Percentiles rank a stretch among this genome's conserved stretches.
Conservation (phyloP, 1,140 invertebrate genomes). For the Homalodisca vitripennis region DNA sequence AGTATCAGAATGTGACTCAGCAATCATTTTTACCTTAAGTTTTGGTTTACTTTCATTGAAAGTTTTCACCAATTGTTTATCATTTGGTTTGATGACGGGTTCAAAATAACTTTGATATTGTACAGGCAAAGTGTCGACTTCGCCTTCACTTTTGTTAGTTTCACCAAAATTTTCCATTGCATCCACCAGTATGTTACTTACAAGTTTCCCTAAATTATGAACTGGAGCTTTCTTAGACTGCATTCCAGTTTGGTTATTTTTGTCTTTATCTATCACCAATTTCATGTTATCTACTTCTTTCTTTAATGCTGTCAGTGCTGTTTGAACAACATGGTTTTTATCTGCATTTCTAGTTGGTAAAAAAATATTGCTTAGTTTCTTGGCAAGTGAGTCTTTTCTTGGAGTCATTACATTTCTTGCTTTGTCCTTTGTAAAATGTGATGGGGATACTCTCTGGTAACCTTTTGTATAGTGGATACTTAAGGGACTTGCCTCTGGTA, state of each 20-base stretch:
- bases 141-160: neutral
- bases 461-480: neutral
- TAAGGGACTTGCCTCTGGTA: neutral
- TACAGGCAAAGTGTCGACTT: neutral
- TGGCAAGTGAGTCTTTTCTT: neutral
- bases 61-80: neutral
- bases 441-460: neutral
- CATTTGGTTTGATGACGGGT: neutral
- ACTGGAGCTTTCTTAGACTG: neutral
- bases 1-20: constrained; percentile 1
- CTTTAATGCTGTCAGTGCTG: neutral
- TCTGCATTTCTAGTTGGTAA: neutral
- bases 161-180: neutral
- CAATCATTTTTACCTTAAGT: neutral
- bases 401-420: no score
- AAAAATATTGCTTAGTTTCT: constrained; percentile 10
- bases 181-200: neutral
- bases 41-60: neutral
- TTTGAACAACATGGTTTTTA: neutral
- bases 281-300: neutral
- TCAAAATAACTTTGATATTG: constrained; percentile 12
- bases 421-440: no score
- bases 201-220: neutral
- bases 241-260: neutral
- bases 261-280: neutral